phyloP scores from a whole-genome alignment of 1,140 invertebrate genomes.

The Bactericera cockerelli region DNA sequence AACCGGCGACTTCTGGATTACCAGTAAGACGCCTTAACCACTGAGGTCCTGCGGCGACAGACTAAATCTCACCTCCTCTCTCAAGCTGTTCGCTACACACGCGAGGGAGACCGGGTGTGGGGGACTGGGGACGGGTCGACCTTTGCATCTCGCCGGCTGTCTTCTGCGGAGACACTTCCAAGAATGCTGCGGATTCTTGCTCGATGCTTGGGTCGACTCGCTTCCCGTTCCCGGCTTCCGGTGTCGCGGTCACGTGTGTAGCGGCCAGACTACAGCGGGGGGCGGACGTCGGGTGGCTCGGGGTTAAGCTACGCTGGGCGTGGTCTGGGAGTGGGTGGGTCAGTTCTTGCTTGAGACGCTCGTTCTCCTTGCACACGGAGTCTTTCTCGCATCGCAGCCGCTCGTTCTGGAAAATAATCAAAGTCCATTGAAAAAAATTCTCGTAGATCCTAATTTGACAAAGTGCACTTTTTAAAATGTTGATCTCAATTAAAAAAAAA shows the following conservation, averaged over 20 bases:
- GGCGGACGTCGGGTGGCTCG: background rate
- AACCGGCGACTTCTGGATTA: too few species aligned
- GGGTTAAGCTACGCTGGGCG: background rate
- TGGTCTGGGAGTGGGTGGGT: background rate
- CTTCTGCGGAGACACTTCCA: background rate
- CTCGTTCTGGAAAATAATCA: slow-evolving; percentile 21
- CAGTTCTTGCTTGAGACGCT: slow-evolving; percentile 12
- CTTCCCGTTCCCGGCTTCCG: background rate
- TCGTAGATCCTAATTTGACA: too few species aligned
- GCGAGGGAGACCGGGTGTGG: too few species aligned
- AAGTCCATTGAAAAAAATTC: too few species aligned
- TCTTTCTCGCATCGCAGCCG: slow-evolving; percentile 13
- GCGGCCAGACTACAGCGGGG: too few species aligned
- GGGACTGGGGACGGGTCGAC: too few species aligned
- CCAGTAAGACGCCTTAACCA: too few species aligned
- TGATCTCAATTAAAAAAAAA: too few species aligned
- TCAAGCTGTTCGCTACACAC: too few species aligned
- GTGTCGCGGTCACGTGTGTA: background rate
- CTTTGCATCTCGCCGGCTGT: background rate
- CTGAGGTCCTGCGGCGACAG: too few species aligned
- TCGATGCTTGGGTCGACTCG: background rate
- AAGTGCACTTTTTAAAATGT: too few species aligned
- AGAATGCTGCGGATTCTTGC: slow-evolving; percentile 3
- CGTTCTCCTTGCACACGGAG: slow-evolving; percentile 16
- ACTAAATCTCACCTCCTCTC: too few species aligned